Percentiles rank a stretch among this genome's conserved stretches.
Conservation (phyloP, 2,888 invertebrate genomes). For the Xylocampa areola region DNA sequence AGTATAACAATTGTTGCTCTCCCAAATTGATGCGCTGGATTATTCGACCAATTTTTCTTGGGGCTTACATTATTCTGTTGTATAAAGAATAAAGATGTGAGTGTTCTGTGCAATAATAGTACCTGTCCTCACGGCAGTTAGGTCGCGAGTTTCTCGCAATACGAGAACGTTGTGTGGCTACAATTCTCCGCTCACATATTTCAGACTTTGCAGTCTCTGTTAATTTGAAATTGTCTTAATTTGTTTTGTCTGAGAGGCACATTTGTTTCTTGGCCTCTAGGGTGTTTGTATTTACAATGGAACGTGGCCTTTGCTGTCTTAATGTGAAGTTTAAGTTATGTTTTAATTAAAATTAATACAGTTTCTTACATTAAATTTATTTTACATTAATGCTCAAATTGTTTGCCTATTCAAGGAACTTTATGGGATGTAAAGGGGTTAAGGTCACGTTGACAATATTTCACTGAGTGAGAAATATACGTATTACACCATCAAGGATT, state of each 20-base stretch:
- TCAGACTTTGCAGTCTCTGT: conserved; percentile 81
- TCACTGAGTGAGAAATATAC: background rate
- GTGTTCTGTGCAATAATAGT: conserved; percentile 61
- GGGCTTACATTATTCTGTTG: conserved; percentile 60
- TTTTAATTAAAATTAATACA: conserved; percentile 64
- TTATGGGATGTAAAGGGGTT: background rate
- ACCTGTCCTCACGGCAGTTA: conserved; percentile 62
- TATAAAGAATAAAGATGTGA: conserved; percentile 48
- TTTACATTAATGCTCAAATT: conserved; percentile 8
- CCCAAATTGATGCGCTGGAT: conserved; percentile 44
- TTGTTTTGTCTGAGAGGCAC: conserved; percentile 79
- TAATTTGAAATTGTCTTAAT: conserved; percentile 88
- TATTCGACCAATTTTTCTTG: conserved; percentile 31
- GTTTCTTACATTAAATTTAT: conserved; percentile 15
- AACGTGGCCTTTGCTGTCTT: conserved; percentile 49
- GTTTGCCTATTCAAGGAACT: background rate
- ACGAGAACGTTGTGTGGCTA: conserved; percentile 69
- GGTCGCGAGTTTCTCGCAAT: conserved; percentile 68
- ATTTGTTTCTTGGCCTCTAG: conserved; percentile 78
- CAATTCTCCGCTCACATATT: conserved; percentile 73
- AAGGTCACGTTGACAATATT: background rate
- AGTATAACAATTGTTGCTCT: conserved; percentile 54
- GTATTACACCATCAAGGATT: no score
- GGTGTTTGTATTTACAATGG: conserved; percentile 67
- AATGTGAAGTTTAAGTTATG: conserved; percentile 54